Percentiles rank a stretch among this genome's conserved stretches.
Conservation (phyloP, 2,797 vertebrate species). For the Cirrhinus mrigala region DNA sequence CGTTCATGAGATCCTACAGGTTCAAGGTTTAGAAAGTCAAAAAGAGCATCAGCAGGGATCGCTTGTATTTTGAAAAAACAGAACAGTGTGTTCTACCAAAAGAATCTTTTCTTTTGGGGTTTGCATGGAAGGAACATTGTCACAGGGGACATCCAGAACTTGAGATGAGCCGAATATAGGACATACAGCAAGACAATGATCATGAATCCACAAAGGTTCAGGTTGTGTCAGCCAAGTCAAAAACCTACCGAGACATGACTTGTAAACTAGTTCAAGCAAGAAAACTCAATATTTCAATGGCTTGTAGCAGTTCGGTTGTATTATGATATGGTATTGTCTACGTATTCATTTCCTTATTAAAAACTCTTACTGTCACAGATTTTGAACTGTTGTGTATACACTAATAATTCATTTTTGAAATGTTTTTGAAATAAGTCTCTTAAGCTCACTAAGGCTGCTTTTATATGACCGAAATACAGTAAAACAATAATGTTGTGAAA, state of each 20-base stretch:
- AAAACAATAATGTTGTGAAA: neutral
- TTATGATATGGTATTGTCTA: neutral
- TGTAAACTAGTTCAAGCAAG: slow-evolving; percentile 2
- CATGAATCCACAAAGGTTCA: slow-evolving; percentile 9
- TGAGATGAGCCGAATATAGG: slow-evolving; percentile 16
- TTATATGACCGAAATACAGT: neutral
- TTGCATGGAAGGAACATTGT: slow-evolving; percentile 17
- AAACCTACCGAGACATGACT: neutral
- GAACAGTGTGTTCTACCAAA: slow-evolving; percentile 14
- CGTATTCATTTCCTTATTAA: neutral
- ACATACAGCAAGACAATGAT: slow-evolving; percentile 6
- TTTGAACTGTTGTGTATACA: neutral
- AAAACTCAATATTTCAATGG: slow-evolving; percentile 2
- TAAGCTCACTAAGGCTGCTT: neutral
- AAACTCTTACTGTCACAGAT: neutral
- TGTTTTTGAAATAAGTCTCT: neutral
- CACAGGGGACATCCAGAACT: slow-evolving; percentile 1
- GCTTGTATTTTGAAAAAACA: slow-evolving; percentile 14
- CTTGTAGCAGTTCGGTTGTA: neutral
- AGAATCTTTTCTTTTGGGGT: neutral
- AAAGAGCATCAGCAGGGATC: slow-evolving; percentile 1
- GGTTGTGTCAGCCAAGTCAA: slow-evolving; percentile 16
- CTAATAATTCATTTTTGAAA: neutral
- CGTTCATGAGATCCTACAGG: neutral
- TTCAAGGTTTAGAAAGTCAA: slow-evolving; percentile 16